These are phyloP conservation scores for Bufo bufo DNA, from an alignment of 2,113 vertebrate genomes.

Conservation along the genomic window DNA sequence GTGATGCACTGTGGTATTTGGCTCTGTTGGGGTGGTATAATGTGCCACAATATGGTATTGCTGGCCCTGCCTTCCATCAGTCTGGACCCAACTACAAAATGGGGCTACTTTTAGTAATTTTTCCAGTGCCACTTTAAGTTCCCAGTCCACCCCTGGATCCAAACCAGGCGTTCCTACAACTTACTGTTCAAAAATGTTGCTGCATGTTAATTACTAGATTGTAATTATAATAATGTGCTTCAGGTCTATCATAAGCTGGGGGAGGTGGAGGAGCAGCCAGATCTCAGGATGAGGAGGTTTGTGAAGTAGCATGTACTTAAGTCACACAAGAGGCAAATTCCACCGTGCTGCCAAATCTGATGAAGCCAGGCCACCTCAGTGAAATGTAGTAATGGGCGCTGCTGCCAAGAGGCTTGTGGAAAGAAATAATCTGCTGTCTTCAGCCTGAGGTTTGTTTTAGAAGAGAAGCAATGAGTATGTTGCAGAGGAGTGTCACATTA, in stretches of 20 bases:
- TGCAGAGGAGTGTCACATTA: neutral
- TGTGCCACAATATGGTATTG: too few relatives aligned
- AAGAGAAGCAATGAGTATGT: neutral
- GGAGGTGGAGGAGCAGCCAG: neutral
- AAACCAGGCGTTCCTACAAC: neutral
- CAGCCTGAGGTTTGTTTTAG: neutral
- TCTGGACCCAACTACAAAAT: too few relatives aligned
- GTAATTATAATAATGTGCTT: constrained; percentile 20
- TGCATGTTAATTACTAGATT: neutral
- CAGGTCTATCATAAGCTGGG: neutral
- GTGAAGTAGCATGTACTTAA: constrained; percentile 10
- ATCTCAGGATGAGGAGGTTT: constrained; percentile 1
- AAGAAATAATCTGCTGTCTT: neutral
- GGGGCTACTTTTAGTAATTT: too few relatives aligned
- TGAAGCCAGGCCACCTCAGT: neutral
- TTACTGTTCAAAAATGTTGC: neutral
- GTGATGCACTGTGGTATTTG: too few relatives aligned
- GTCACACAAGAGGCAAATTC: neutral
- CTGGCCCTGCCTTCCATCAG: too few relatives aligned
- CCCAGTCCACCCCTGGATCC: neutral
- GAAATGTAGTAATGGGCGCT: neutral
- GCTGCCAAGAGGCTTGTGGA: neutral
- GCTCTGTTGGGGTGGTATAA: too few relatives aligned
- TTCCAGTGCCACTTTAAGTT: too few relatives aligned
- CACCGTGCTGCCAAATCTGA: constrained; percentile 3